Percentiles rank a stretch among this genome's conserved stretches.
Conservation (phyloP, 2,797 vertebrate genomes). For the Chelon labrosus region DNA sequence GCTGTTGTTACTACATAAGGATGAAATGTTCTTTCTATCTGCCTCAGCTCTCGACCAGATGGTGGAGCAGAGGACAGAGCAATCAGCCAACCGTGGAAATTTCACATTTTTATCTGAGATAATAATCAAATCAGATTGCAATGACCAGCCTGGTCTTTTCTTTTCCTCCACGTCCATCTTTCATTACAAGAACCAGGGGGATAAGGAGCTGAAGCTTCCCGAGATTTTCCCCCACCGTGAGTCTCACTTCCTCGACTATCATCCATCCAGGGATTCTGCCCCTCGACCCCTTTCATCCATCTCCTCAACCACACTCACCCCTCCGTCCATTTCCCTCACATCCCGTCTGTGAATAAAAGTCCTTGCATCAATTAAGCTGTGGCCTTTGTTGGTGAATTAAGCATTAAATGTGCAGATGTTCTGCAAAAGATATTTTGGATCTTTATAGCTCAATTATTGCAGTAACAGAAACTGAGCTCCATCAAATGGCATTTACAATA, state of each 20-base stretch:
- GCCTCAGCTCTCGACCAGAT: slow-evolving; percentile 1
- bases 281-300: no score
- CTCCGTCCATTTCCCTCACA: no score
- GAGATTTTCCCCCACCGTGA: no score
- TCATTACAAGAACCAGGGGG: no score
- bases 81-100: slow-evolving; percentile 1
- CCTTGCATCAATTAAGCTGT: no score
- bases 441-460: not conserved
- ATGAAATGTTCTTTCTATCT: slow-evolving; percentile 7
- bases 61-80: slow-evolving; percentile 8
- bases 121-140: not conserved
- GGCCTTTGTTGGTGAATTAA: not conserved
- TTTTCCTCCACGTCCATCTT: no score
- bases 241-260: no score
- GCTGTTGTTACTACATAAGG: not conserved
- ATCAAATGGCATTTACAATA: not conserved
- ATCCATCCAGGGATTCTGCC: no score
- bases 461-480: not conserved
- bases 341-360: not conserved
- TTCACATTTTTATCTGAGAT: not conserved
- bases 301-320: no score
- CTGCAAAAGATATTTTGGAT: not conserved
- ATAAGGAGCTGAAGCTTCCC: no score
- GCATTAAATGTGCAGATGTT: not conserved
- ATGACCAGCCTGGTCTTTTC: not conserved